Base-by-base conservation (phyloP, 1,140 invertebrate genomes). In the Listronotus oregonensis region DNA sequence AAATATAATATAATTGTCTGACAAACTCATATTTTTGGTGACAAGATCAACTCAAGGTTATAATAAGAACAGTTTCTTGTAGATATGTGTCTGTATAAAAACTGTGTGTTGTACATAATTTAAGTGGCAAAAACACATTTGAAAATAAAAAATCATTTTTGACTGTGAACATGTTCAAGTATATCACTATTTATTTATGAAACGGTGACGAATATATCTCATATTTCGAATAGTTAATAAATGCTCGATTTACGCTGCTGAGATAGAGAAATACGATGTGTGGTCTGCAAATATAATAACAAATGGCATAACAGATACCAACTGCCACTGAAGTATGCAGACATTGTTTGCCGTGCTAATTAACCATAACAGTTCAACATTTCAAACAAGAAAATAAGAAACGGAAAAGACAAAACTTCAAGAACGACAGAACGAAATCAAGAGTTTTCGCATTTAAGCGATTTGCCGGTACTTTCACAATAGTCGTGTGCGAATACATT, bases 261-360 rank as follows among this genome's bases (percentile, higher is more conserved):
- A 40, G 44, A 55, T 56, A 51, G 54, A 58, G 64, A 66, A 66
- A 51, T 65, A 31, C 46, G 31, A 31, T 52, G 63, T 65, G 63
- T 65, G 63, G 63, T 65, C 63, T 32, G 55, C 47, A 52, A 65
- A 65, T 65, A 64, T 65, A 65, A 65, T 65, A 65, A 65, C 55
- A 65, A 65, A 65, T 65, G 55, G 55, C 63, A 50, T 65, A 65
- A 65, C 63, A 65, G 63, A 65, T 65, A 65, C 58, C 63, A 65
- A 65, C 63, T 65, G 63, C 63, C 63, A 65, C 63, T 31, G 63
- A 58, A 65, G 54, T 58, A 65, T 65, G 63, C 63, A 65, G 63
- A 65, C 63, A 65, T 65, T 65, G 63, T 65, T 65, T 51, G 63
- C 63, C 55, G 54, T 51, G 63, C 55, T 65, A 65, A 65, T 65